These are phyloP conservation scores for Ophion slaviceki DNA, from an alignment of 2,888 invertebrate genomes.

Conservation along the genomic window DNA sequence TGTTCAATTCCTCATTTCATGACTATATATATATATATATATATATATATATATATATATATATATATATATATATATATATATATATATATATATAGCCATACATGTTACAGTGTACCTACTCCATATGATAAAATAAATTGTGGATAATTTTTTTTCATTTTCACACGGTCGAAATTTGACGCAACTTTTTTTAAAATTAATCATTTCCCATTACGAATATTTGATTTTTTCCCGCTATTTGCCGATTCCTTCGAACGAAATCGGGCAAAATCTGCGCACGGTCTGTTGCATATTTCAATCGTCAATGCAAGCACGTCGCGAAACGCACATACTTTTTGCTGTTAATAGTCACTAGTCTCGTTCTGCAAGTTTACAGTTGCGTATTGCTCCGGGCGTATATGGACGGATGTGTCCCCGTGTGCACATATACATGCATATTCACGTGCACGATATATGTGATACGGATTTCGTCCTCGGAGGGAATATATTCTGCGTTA, in stretches of 20 bases:
- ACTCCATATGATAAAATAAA: too few relatives aligned
- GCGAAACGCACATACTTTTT: not conserved
- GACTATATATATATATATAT: too few relatives aligned
- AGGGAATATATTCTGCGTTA: conserved; percentile 71
- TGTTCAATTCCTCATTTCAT: too few relatives aligned
- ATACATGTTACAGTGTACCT: too few relatives aligned
- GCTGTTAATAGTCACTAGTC: not conserved
- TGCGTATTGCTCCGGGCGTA: not conserved
- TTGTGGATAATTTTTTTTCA: too few relatives aligned
- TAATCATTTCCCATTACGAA: not conserved
- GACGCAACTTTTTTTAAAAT: not conserved
- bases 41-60: too few relatives aligned
- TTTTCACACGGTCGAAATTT: too few relatives aligned
- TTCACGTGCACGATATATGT: conserved; percentile 44
- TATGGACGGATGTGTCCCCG: not conserved
- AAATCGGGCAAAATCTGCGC: not conserved
- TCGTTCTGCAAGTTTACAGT: conserved; percentile 1
- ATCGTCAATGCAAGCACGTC: not conserved
- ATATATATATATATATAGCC: too few relatives aligned
- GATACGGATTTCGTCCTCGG: conserved; percentile 16
- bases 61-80: too few relatives aligned
- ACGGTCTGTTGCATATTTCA: not conserved
- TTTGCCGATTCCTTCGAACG: not conserved
- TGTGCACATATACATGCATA: conserved; percentile 2
- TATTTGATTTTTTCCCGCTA: not conserved